Evolutionary conservation across 2,113 vertebrate genomes (phyloP).

Genomic region (Prietella phreatophila): DNA sequence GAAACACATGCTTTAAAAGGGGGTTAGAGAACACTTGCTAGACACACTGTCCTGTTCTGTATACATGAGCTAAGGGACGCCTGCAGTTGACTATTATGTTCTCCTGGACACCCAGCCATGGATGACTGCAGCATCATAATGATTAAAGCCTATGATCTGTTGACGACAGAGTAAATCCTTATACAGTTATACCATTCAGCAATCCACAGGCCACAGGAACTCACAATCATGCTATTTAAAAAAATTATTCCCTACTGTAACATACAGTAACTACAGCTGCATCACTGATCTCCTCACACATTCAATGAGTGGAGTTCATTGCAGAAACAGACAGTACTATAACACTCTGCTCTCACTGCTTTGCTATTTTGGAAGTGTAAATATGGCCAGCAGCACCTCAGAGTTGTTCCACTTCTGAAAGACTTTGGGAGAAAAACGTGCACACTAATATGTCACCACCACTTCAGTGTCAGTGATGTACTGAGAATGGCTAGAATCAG

Average conservation of each 20-base stretch:
- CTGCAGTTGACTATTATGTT: background rate
- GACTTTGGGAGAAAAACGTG: background rate
- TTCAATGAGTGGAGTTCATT: background rate
- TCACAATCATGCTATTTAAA: background rate
- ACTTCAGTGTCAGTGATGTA: background rate
- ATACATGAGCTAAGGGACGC: background rate
- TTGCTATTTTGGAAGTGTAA: background rate
- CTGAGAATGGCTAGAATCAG: background rate
- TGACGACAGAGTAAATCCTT: background rate
- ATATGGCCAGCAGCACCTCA: background rate
- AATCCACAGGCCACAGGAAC: background rate
- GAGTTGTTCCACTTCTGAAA: background rate
- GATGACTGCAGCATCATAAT: background rate
- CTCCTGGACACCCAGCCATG: background rate
- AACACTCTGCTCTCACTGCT: background rate
- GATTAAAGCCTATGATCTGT: background rate
- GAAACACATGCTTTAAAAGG: background rate
- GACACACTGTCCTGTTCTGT: too few relatives aligned
- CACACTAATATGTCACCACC: background rate
- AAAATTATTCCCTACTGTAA: background rate
- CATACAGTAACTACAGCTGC: background rate
- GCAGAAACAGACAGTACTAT: background rate
- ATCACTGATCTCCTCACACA: background rate
- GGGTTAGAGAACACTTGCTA: background rate
- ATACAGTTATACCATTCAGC: background rate